Evolutionary conservation across 2,797 vertebrate genomes (phyloP).

Genomic region (Crocidura indochinensis): DNA sequence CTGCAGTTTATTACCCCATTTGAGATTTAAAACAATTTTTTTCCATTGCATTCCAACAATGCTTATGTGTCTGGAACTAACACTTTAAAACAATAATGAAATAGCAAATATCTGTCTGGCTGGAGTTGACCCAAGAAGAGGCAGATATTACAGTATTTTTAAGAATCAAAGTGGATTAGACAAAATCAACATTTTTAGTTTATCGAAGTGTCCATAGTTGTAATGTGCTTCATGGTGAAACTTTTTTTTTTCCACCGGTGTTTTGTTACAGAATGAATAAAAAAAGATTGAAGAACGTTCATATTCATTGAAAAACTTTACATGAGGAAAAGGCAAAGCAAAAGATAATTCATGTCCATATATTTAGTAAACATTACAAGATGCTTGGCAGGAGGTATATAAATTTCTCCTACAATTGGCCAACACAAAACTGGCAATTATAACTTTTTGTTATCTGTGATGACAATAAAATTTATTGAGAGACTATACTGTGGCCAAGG

Average conservation of each 20-base stretch:
- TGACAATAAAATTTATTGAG: neutral
- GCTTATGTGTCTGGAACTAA: conserved; percentile 91
- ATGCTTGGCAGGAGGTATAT: neutral
- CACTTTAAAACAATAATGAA: conserved; percentile 91
- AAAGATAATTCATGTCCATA: neutral
- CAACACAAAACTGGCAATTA: neutral
- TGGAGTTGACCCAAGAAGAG: conserved; percentile 78
- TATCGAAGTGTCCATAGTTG: neutral
- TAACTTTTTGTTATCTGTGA: neutral
- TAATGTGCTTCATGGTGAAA: conserved; percentile 47
- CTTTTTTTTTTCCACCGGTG: neutral
- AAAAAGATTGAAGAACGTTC: neutral
- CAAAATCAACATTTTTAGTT: conserved; percentile 41
- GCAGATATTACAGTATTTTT: conserved; percentile 22
- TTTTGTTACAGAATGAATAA: conserved; percentile 6
- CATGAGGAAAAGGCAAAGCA: neutral
- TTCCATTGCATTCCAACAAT: conserved; percentile 90
- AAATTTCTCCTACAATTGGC: neutral
- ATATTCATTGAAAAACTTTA: conserved; percentile 6
- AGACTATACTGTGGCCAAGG: neutral
- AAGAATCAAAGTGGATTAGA: neutral
- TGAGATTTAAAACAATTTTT: conserved; percentile 93
- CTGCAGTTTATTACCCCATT: conserved; percentile 95
- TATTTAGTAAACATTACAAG: neutral
- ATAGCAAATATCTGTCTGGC: conserved; percentile 90